A percentile compares a stretch with the other conserved stretches of the same genome.
phyloP scores from a whole-genome alignment of 2,113 vertebrate species.

The Xenus cinereus region DNA sequence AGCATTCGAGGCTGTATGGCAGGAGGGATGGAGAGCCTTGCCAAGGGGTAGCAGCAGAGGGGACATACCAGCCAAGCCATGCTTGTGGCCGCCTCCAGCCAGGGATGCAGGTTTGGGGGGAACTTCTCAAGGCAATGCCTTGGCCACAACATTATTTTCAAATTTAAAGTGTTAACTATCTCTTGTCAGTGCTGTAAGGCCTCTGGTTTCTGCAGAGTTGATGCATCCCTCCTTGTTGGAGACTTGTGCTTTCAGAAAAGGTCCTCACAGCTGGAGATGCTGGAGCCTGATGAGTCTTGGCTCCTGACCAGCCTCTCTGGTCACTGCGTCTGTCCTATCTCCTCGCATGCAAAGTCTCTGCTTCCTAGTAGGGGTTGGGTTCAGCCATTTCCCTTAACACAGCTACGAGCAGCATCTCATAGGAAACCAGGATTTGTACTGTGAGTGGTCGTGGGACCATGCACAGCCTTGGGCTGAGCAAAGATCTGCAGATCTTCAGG shows the following conservation, averaged over 20 bases:
- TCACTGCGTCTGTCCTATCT: not conserved
- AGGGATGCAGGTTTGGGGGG: not conserved
- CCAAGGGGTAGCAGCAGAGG: not conserved
- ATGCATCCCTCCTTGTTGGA: fast-evolving
- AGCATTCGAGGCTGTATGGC: not conserved
- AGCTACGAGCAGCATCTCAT: not conserved
- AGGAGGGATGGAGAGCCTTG: not conserved
- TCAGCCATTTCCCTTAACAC: not conserved
- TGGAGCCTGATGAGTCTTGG: not conserved
- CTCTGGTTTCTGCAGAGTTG: not conserved
- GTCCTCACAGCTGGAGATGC: not conserved
- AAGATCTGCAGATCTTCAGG: not conserved
- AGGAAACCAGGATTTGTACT: not conserved
- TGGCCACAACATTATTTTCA: not conserved
- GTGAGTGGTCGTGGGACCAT: not conserved
- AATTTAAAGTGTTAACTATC: not conserved
- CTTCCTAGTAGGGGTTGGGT: not conserved
- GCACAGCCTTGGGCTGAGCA: fast-evolving
- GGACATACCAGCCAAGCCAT: fast-evolving
- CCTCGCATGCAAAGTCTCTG: not conserved
- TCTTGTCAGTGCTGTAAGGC: not conserved
- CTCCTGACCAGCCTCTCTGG: not conserved
- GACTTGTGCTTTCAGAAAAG: not conserved
- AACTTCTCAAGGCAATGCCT: not conserved
- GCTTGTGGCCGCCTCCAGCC: not conserved